Base-by-base conservation (phyloP, 1,140 invertebrate genomes). In the Drosophila biarmipes region DNA sequence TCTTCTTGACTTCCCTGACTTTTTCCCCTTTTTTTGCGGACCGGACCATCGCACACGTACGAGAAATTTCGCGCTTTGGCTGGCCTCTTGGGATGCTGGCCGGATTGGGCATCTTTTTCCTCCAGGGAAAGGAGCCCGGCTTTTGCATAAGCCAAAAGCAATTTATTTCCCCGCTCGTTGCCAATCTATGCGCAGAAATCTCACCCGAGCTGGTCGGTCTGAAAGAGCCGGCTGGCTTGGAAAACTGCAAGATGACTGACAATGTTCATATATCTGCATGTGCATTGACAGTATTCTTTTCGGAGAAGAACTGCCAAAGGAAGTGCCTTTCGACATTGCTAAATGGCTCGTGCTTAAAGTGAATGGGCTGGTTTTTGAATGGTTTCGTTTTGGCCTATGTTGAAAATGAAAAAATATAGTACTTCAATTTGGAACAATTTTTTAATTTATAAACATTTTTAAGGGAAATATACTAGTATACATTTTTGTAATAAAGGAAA, bases 121-220 rank as follows among this genome's bases (percentile, higher is more conserved):
- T 58, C 17, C 14, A n/a, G 31, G 55, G 35, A 52, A 57, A 48
- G 48, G 38, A 61, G 40, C 35, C 29, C 15, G 17, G 54, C 43
- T 35, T 37, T 54, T 42, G 53, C 62, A 54, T 64, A 74, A 49
- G 37, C 62, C 63, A 71, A 69, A 49, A 49, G 71, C 79, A 77
- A 82, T 82, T 82, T 82, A 82, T 82, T 80, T 81, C 31, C 48
- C 29, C 49, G 35, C 27, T 67, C 29, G 45, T 43, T 54, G 51
- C 27, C 73, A 82, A 82, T 82, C 79, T 82, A 78, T 82, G 79
- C 79, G 62, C 73, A 82, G 79, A 82, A 82, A 82, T 82, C 79
- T 82, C 43, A n/a, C 66, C 37, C 15, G 68, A 17, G 31, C 29
- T 24, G 21, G 12, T 38, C 45, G 27, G 12, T 4, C 8, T 51